Evolutionary conservation across 2,888 invertebrate species (phyloP).

Genomic region (Hanleya hanleyi): DNA sequence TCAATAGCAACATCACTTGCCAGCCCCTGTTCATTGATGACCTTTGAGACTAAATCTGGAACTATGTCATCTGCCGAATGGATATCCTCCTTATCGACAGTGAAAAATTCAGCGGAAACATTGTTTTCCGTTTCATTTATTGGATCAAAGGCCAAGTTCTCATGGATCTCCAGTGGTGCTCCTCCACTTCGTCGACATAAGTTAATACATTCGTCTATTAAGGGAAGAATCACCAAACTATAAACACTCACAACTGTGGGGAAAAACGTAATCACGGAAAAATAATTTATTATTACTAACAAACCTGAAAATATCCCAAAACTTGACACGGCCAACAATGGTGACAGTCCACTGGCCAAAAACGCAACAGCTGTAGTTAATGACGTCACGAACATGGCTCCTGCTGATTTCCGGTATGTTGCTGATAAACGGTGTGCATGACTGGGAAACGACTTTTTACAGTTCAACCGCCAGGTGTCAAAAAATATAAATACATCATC

Average conservation of each 20-base stretch:
- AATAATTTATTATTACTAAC: slow-evolving; percentile 64
- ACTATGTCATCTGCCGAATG: no score
- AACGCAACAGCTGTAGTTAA: slow-evolving; percentile 67
- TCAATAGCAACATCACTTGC: no score
- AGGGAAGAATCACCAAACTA: slow-evolving; percentile 12
- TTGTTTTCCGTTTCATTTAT: no score
- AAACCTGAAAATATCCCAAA: slow-evolving; percentile 66
- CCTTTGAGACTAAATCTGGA: no score
- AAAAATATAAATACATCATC: slow-evolving; percentile 29
- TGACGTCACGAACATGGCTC: slow-evolving; percentile 67
- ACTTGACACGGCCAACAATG: slow-evolving; percentile 56
- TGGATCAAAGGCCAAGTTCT: no score
- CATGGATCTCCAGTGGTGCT: no score
- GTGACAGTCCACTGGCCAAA: slow-evolving; percentile 60
- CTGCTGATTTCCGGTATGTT: slow-evolving; percentile 50
- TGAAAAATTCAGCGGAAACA: no score
- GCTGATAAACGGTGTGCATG: slow-evolving; percentile 13
- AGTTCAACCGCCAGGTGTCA: slow-evolving; percentile 26
- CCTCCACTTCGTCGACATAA: no score
- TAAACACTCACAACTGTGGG: slow-evolving; percentile 38
- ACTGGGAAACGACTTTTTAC: background rate
- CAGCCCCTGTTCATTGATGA: no score
- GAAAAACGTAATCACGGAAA: slow-evolving; percentile 70
- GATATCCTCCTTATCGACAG: no score
- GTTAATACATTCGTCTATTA: slow-evolving; percentile 20